Evolutionary conservation across 2,113 vertebrate genomes (phyloP).

Genomic region (Anthoscopus minutus): DNA sequence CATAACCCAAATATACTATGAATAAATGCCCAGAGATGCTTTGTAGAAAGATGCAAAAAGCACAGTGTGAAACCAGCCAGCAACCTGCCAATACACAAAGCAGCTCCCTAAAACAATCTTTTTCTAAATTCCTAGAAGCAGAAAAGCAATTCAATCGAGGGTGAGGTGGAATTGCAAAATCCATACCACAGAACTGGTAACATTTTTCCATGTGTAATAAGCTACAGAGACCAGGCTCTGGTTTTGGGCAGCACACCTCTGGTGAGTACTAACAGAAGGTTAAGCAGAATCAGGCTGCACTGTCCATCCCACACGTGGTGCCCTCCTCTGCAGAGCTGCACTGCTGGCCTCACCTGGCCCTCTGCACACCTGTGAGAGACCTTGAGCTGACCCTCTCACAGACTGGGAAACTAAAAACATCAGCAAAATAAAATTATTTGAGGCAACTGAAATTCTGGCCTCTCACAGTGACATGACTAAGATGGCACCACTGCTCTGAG

Average conservation of each 20-base stretch:
- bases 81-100: neutral
- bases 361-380: neutral
- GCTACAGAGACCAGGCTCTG: neutral
- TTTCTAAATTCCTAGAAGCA: neutral
- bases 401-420: neutral
- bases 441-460: neutral
- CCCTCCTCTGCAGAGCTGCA: neutral
- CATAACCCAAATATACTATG: neutral
- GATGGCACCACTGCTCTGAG: neutral
- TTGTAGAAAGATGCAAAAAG: neutral
- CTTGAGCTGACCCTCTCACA: neutral
- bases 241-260: neutral
- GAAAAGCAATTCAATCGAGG: neutral
- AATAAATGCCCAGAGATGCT: neutral
- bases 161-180: neutral
- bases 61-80: neutral
- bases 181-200: neutral
- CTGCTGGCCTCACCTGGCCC: neutral
- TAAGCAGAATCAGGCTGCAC: no score
- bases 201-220: neutral
- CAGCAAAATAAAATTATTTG: neutral
- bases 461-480: neutral
- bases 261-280: neutral
- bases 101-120: neutral
- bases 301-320: neutral